Conservation (phyloP, 2,113 vertebrate species). For the Psittacara wagleri region DNA sequence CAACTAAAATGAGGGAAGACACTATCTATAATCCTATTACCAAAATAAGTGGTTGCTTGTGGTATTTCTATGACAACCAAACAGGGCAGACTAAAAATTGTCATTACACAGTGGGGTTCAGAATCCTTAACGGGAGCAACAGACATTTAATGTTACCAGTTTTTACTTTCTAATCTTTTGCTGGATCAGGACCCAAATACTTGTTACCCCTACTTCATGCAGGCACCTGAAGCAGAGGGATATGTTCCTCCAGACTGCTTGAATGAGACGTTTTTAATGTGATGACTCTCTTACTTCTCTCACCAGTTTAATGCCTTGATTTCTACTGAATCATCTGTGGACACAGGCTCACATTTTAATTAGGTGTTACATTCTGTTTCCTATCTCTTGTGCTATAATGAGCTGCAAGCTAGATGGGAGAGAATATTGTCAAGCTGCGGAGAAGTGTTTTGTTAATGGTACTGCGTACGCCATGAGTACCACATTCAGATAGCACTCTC, state of each 20-base stretch:
- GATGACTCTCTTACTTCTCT: conserved; percentile 4
- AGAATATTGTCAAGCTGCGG: conserved; percentile 48
- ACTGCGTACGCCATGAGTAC: conserved; percentile 13
- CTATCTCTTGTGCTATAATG: conserved; percentile 23
- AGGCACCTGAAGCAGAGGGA: not conserved
- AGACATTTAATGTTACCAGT: not conserved
- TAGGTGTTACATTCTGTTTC: conserved; percentile 45
- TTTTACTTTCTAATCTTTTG: not conserved
- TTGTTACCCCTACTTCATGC: not conserved
- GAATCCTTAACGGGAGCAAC: conserved; percentile 24
- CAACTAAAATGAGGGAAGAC: conserved; percentile 26
- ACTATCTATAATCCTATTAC: conserved; percentile 14
- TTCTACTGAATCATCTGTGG: conserved; percentile 27
- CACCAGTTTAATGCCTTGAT: conserved; percentile 17
- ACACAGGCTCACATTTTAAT: conserved; percentile 57
- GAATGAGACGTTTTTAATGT: not conserved
- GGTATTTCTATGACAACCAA: conserved; percentile 61
- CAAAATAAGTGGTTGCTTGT: conserved; percentile 37
- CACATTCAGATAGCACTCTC: conserved; percentile 43
- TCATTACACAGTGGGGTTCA: conserved; percentile 9
- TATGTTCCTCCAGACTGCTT: not conserved
- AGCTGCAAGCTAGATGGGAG: conserved; percentile 32
- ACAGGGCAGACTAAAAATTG: not conserved
- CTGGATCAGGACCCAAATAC: not conserved
- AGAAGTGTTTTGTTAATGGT: conserved; percentile 46